Evolutionary conservation across 2,888 invertebrate species (phyloP).

Genomic region (Cryptosula pallasiana): DNA sequence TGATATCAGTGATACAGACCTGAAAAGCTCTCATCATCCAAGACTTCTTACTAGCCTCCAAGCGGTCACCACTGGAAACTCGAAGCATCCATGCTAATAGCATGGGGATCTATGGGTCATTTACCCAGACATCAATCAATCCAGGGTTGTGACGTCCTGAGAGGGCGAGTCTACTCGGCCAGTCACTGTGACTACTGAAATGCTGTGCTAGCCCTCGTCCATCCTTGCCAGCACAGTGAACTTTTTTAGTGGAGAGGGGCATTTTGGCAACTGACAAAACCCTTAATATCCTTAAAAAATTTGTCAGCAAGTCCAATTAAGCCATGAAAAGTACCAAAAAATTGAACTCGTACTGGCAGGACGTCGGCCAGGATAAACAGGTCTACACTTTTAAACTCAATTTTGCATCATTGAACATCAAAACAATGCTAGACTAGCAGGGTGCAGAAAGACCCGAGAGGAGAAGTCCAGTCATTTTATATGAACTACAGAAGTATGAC

Average conservation of each 20-base stretch:
- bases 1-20: neutral
- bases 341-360: neutral
- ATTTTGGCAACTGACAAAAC: neutral
- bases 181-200: neutral
- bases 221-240: neutral
- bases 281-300: neutral
- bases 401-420: neutral
- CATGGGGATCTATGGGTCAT: neutral
- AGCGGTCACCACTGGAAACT: neutral
- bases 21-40: too few species aligned
- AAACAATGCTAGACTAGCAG: neutral
- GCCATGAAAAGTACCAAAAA: neutral
- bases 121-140: neutral
- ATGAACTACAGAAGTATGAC: neutral
- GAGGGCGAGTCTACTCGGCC: neutral
- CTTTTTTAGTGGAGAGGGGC: neutral
- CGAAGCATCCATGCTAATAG: neutral
- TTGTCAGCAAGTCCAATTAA: neutral
- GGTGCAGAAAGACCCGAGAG: neutral
- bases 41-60: neutral
- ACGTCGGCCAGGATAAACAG: neutral
- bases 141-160: neutral
- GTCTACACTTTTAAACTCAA: neutral
- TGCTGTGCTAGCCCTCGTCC: neutral
- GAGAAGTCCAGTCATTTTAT: slow-evolving; percentile 15